Percentiles rank a stretch among this genome's conserved stretches.
These are phyloP conservation scores for Hirundo rustica DNA, from an alignment of 2,797 vertebrate genomes.

Conservation along the genomic window DNA sequence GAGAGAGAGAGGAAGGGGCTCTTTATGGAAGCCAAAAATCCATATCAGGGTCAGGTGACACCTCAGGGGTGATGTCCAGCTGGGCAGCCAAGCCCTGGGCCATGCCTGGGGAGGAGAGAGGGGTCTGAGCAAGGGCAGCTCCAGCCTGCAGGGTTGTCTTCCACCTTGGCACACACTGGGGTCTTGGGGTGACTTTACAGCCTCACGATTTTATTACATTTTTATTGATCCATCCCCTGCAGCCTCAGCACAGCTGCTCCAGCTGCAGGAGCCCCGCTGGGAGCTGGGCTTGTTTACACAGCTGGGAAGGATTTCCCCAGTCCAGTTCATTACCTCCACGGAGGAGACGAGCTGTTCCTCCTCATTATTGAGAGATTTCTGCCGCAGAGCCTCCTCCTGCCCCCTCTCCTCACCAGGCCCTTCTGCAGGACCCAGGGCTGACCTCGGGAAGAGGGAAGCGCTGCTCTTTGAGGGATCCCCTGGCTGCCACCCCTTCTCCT, in stretches of 20 bases:
- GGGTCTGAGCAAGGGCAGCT: not conserved
- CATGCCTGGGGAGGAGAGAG: not conserved
- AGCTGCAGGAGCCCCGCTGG: constrained; percentile 42
- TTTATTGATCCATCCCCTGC: constrained; percentile 41
- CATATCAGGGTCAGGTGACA: not conserved
- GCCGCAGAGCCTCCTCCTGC: not conserved
- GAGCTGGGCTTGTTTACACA: constrained; percentile 79
- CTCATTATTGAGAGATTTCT: constrained; percentile 10
- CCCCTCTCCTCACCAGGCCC: not conserved
- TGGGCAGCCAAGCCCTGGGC: not conserved
- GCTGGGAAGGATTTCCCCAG: constrained; percentile 84
- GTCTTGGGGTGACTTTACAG: not conserved
- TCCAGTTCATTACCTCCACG: constrained; percentile 81
- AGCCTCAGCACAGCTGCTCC: constrained; percentile 49
- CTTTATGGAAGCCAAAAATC: not conserved
- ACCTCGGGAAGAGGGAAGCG: fast-evolving
- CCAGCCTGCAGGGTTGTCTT: not conserved
- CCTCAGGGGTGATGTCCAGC: not conserved
- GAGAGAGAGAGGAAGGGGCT: not conserved
- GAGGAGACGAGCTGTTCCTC: constrained; percentile 70
- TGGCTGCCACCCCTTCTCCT: not conserved
- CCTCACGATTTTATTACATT: not conserved
- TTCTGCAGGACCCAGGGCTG: not conserved
- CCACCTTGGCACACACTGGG: not conserved
- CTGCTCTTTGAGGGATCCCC: not conserved